phyloP scores from a whole-genome alignment of 2,888 invertebrate species.

The Galeopsomyia nigrocyanea region DNA sequence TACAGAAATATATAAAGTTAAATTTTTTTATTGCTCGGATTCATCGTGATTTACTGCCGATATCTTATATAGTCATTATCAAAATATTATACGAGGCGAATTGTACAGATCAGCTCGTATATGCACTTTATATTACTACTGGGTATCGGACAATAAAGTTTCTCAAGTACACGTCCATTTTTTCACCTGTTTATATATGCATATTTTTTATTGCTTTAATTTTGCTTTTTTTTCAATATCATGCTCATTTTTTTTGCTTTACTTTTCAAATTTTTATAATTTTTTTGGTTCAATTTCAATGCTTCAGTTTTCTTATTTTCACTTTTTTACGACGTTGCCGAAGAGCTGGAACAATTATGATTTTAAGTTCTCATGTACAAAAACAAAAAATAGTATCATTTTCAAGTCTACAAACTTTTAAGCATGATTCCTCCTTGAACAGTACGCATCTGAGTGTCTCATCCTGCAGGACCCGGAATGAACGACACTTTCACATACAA shows the following conservation, averaged over 20 bases:
- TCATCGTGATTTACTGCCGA: conserved; percentile 38
- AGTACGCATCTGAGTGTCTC: conserved; percentile 28
- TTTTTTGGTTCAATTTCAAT: not conserved
- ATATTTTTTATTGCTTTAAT: conserved; percentile 5
- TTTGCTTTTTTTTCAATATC: not conserved
- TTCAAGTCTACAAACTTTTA: conserved; percentile 10
- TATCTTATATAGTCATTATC: conserved; percentile 43
- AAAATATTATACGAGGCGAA: conserved; percentile 35
- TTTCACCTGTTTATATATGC: conserved; percentile 18
- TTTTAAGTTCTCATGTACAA: too few relatives aligned
- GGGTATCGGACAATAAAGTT: conserved; percentile 47
- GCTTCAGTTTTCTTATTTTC: not conserved
- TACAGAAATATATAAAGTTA: conserved; percentile 13
- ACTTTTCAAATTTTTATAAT: not conserved
- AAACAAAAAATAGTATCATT: not conserved
- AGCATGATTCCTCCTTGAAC: conserved; percentile 34
- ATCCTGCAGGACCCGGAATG: conserved; percentile 37
- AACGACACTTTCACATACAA: conserved; percentile 10
- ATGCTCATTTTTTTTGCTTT: not conserved
- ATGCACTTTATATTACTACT: conserved; percentile 42
- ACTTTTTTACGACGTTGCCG: not conserved
- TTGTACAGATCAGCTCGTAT: conserved; percentile 44
- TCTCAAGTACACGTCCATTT: conserved; percentile 40
- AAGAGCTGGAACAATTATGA: too few relatives aligned
- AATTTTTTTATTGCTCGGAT: conserved; percentile 40